Conservation (phyloP, 2,888 invertebrate genomes). For the Margaritifera margaritifera region DNA sequence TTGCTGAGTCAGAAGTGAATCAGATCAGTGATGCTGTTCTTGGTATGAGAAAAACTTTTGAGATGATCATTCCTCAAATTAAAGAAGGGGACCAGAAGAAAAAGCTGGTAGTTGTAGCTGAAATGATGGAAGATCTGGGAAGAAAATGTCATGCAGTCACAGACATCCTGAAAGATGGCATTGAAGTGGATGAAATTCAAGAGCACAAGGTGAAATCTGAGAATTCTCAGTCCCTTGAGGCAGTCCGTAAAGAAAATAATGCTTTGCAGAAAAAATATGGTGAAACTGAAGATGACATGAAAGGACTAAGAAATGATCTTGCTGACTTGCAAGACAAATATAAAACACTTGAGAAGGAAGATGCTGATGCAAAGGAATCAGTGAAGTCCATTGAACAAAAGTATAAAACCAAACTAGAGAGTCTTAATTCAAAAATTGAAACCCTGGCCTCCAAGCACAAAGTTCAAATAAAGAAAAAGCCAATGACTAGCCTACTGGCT, state of each 20-base stretch:
- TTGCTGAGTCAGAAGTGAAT: constrained; percentile 56
- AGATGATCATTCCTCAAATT: constrained; percentile 42
- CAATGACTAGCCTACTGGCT: not conserved
- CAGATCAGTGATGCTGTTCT: constrained; percentile 50
- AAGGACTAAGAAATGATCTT: constrained; percentile 52
- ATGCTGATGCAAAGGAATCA: constrained; percentile 58
- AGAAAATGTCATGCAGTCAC: constrained; percentile 52
- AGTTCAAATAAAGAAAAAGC: constrained; percentile 13
- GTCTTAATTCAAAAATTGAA: constrained; percentile 88
- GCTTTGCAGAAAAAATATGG: constrained; percentile 55
- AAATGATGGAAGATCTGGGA: constrained; percentile 52
- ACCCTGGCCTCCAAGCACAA: constrained; percentile 79
- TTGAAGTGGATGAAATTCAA: constrained; percentile 14
- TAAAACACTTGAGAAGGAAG: constrained; percentile 44
- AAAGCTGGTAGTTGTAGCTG: constrained; percentile 39
- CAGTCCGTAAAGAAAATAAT: constrained; percentile 38
- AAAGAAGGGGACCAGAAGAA: constrained; percentile 35
- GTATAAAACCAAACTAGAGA: constrained; percentile 79
- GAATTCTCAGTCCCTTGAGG: not conserved
- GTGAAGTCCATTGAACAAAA: constrained; percentile 79
- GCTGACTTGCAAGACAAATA: constrained; percentile 45
- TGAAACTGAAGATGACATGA: constrained; percentile 47
- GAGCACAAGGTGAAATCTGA: constrained; percentile 15
- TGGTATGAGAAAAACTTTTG: constrained; percentile 47
- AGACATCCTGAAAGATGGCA: constrained; percentile 53